Evolutionary conservation across 2,797 vertebrate species (phyloP).

Genomic region (Liparis tanakae): DNA sequence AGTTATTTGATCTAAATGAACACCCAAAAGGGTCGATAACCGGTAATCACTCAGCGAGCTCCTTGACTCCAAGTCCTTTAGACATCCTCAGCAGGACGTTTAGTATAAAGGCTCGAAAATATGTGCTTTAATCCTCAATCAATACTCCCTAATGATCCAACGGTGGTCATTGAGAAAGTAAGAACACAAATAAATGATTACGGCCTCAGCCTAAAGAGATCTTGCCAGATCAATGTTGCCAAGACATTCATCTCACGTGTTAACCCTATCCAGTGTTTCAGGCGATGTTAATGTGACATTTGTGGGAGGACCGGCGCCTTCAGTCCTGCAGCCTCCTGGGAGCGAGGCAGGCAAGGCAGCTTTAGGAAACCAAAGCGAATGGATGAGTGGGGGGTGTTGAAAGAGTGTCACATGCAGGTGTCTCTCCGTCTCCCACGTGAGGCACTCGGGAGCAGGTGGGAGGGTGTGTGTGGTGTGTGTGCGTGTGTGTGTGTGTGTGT

Average conservation of each 20-base stretch:
- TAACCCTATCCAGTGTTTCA: slow-evolving; percentile 43
- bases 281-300: slow-evolving; percentile 74
- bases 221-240: slow-evolving; percentile 51
- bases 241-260: slow-evolving; percentile 58
- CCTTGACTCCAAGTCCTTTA: slow-evolving; percentile 29
- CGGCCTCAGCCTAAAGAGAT: slow-evolving; percentile 32
- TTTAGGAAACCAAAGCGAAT: slow-evolving; percentile 52
- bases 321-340: slow-evolving; percentile 38
- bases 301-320: slow-evolving; percentile 43
- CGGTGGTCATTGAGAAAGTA: slow-evolving; percentile 38
- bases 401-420: slow-evolving; percentile 63
- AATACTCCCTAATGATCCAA: slow-evolving; percentile 27
- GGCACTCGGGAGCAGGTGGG: slow-evolving; percentile 20
- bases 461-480: slow-evolving; percentile 22
- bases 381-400: slow-evolving; percentile 15
- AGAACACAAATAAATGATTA: slow-evolving; percentile 29
- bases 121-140: slow-evolving; percentile 33
- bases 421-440: slow-evolving; percentile 52
- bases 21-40: slow-evolving; percentile 36
- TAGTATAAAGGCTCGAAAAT: slow-evolving; percentile 34
- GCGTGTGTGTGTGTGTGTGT: slow-evolving; percentile 6
- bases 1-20: slow-evolving; percentile 47
- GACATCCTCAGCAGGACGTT: slow-evolving; percentile 14
- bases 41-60: slow-evolving; percentile 47
- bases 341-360: slow-evolving; percentile 42